Base-by-base conservation (phyloP, 2,888 invertebrate genomes). In the Drosophila emarginata region DNA sequence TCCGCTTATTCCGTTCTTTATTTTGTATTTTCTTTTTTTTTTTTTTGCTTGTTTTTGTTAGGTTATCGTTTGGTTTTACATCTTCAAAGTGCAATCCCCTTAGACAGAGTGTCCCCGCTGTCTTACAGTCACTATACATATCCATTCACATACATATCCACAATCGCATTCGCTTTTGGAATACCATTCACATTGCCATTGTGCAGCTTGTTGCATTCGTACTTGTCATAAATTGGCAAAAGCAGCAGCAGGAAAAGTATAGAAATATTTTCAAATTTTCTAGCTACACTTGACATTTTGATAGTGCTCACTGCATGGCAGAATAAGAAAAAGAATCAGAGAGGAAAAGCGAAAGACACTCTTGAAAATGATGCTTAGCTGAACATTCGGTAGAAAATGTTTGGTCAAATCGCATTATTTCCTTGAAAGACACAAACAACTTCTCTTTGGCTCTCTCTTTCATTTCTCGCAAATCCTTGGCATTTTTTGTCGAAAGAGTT, bases 141-240 rank as follows among this genome's bases (percentile, higher is more conserved):
- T 54, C 64, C 64, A 45, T 18, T 28, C 23, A 64, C 64, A 53
- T 39, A 15, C 36, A 11, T 5, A 14, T 40, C 18, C 23, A 57
- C 64, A 53, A 36, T 28, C 28, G 11, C 11, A 15, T 40, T 39
- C 26, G 26, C 12, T 59, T 36, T 59, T 12, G 11, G 32, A 32
- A 32, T 32, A 32, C 15, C 68, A 14, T 21, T 28, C 15, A 67
- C 28, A 68, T 57, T 67, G 39, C 45, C 18, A 45, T 45, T 69
- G 53, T 76, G 67, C 65, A 64, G 77, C 79, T 67, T 80, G 76
- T 78, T 80, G 80, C 80, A 61, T 51, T 61, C 61, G 72, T 71
- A 72, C 77, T 79, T 87, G 79, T 87, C 87, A 81, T 84, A 85
- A 85, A 81, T 83, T 83, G 87, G 78, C 78, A 81, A 73, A 58